Conservation (phyloP, 2,797 vertebrate species). For the Acropternis orthonyx region DNA sequence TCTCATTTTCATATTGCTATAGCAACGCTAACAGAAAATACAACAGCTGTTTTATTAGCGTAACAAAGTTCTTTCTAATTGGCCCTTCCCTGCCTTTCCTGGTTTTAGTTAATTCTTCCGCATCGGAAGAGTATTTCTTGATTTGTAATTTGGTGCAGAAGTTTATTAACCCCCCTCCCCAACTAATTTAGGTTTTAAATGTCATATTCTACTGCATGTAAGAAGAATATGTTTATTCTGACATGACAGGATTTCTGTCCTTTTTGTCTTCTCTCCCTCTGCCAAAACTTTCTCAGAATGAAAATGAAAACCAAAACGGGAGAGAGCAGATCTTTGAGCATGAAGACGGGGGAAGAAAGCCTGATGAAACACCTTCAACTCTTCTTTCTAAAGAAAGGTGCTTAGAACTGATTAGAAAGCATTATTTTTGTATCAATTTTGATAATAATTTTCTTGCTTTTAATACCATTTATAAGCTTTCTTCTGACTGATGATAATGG, state of each 20-base stretch:
- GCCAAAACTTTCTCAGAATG: conserved; percentile 78
- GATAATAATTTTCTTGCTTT: neutral
- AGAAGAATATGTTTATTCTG: conserved; percentile 30
- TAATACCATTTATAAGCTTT: neutral
- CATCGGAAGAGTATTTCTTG: neutral
- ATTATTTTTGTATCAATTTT: neutral
- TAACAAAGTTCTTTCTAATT: conserved; percentile 46
- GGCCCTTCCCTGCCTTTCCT: conserved; percentile 31
- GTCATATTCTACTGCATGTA: neutral
- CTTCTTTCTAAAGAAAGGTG: conserved; percentile 85
- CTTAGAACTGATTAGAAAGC: conserved; percentile 1
- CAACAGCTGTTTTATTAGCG: conserved; percentile 53
- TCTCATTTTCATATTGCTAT: conserved; percentile 81
- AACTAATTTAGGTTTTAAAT: conserved; percentile 6
- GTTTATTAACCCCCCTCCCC: neutral
- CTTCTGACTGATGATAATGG: neutral
- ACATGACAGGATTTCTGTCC: conserved; percentile 90
- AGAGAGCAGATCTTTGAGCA: conserved; percentile 36
- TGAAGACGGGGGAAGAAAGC: conserved; percentile 65
- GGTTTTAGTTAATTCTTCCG: neutral
- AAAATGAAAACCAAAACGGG: conserved; percentile 51
- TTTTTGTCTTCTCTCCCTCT: conserved; percentile 87
- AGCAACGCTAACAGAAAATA: conserved; percentile 78
- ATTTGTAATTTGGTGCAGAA: conserved; percentile 18
- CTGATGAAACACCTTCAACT: conserved; percentile 67